phyloP scores from a whole-genome alignment of 2,888 invertebrate species.

The Spialia ferax region DNA sequence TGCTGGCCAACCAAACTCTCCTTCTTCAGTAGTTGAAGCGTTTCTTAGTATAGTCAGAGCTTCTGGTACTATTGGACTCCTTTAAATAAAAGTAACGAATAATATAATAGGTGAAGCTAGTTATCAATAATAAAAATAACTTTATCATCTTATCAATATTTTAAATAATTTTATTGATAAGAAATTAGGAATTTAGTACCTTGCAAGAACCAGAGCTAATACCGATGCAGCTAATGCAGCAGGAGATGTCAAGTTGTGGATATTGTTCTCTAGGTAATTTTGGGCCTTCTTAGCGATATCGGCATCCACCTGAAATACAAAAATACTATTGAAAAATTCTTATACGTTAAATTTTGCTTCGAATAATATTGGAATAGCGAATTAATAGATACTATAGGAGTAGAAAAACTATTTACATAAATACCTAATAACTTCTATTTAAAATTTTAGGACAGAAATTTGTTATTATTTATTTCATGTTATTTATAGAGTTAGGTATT shows the following conservation, averaged over 20 bases:
- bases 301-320: slow-evolving; percentile 73
- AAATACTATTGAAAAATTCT: too few relatives aligned
- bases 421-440: too few relatives aligned
- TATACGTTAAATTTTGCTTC: too few relatives aligned
- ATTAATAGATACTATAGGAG: too few relatives aligned
- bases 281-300: slow-evolving; percentile 84
- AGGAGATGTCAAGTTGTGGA: slow-evolving; percentile 85
- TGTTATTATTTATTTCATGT: too few relatives aligned
- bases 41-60: slow-evolving; percentile 86
- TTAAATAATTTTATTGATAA: too few relatives aligned
- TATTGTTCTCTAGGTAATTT: slow-evolving; percentile 85
- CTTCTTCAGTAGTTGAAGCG: slow-evolving; percentile 89
- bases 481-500: neutral
- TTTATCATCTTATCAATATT: too few relatives aligned
- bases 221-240: slow-evolving; percentile 87
- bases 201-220: slow-evolving; percentile 85
- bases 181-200: slow-evolving; percentile 55
- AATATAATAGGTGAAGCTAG: neutral
- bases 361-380: too few relatives aligned
- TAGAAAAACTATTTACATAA: too few relatives aligned
- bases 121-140: too few relatives aligned
- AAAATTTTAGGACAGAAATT: too few relatives aligned
- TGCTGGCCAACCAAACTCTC: slow-evolving; percentile 89
- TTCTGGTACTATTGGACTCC: slow-evolving; percentile 84
- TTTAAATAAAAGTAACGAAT: slow-evolving; percentile 44